Evolutionary conservation across 1,140 invertebrate genomes (phyloP).

Genomic region (Drosophila guanche): DNA sequence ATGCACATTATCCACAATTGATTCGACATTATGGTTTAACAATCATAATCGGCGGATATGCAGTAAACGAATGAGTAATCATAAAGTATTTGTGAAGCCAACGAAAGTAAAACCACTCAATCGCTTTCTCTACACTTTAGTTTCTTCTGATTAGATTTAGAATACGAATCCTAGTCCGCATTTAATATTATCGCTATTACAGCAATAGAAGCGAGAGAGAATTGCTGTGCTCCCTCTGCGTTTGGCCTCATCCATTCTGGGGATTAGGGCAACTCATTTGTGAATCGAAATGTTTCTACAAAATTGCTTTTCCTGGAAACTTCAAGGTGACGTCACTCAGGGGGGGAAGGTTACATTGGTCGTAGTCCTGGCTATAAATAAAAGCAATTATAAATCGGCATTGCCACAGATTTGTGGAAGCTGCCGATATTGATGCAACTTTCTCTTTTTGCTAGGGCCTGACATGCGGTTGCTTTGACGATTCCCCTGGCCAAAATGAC

Average conservation of each 20-base stretch:
- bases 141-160: too few relatives aligned
- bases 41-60: constrained; percentile 8
- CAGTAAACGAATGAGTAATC: background rate
- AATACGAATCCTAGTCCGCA: too few relatives aligned
- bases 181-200: too few relatives aligned
- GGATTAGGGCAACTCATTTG: constrained; percentile 35
- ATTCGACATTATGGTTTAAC: constrained; percentile 27
- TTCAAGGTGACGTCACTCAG: constrained; percentile 23
- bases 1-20: constrained; percentile 42
- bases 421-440: constrained; percentile 29
- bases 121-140: background rate
- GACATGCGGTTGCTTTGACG: constrained; percentile 46
- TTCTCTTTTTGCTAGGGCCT: constrained; percentile 21
- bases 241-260: background rate
- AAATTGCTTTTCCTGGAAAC: constrained; percentile 24
- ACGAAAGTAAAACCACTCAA: background rate
- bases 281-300: constrained; percentile 8
- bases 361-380: constrained; percentile 48
- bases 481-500: constrained; percentile 17
- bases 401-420: constrained; percentile 39
- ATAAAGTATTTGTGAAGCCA: constrained; percentile 18
- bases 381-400: constrained; percentile 65
- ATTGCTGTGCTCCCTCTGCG: background rate
- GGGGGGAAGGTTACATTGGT: background rate
- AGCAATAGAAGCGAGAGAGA: too few relatives aligned